Evolutionary conservation across 1,140 invertebrate genomes (phyloP), one percentile per base, ranked within the genome.

Genomic region (Luehdorfia chinensis): DNA sequence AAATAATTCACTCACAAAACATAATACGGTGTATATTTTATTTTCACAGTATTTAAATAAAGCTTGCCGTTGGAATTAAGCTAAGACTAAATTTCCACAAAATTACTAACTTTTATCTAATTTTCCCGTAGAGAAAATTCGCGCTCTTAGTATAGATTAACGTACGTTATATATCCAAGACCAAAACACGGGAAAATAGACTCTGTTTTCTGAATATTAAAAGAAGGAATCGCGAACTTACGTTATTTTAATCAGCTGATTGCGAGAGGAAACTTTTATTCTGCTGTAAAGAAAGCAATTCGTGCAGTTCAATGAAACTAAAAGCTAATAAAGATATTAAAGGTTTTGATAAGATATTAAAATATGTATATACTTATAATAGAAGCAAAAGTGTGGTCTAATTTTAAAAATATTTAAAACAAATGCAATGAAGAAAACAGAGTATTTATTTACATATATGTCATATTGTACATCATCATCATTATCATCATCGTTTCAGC

Each of bases 91-190:
- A 66, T 66, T 69, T 66, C 50, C 56, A 55, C 54, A 46, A 52
- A 65, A 68, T 68, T 62, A 64, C 65, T 45, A 36, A 41, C 43
- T 68, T 59, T 62, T 52, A 62, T 65, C 59, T 59, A 68, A 62
- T 68, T 68, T 59, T 57, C 53, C 55, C 62, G 62, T 59, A 55
- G 60, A 54, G 57, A 58, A 53, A 53, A 48, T 58, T 66, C 51
- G 28, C 28, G 52, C 12, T 25, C 54, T 66, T 63, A 67, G 41
- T 57, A 53, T 46, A 47, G 51, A 48, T 51, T 52, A 57, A 52
- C 33, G 50, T 47, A 28, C 9, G 43, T 33, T 50, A 43, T 41
- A 37, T 9, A 25, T 34, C 9, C 31, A 4, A 1, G 15, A 9
- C 13, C 2, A 15, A 13, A 7, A 5, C 27, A 33, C 25, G n/a